Evolutionary conservation across 2,797 vertebrate species (phyloP), one percentile per base, ranked within the genome.

Genomic region (Anableps anableps): DNA sequence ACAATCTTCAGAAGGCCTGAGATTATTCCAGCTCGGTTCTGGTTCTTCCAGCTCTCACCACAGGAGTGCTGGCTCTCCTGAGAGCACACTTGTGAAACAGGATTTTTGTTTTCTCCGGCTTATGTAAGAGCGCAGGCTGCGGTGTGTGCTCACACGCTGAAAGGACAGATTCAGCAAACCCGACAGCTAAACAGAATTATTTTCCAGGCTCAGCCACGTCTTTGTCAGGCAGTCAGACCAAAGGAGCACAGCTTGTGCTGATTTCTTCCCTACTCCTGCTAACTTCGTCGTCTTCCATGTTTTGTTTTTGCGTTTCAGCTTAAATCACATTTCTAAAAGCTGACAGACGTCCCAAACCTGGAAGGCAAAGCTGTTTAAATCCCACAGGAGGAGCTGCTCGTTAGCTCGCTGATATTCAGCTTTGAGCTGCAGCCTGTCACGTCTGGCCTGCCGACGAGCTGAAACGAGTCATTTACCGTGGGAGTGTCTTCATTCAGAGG

Each of bases 91-190:
- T 83, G 74, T 62, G 51, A 81, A 80, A 72, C 80, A 75, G 83
- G 71, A 79, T 82, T 87, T 92, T 82, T 90, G 83, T 85, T 84
- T 91, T 85, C 86, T 87, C 80, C 72, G 82, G 79, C 89, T 93
- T 92, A 91, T 31, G 81, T 92, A 92, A 93, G 88, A 76, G 83
- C 58, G 2, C 86, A 88, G 79, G 88, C 90, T 91, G 90, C 85
- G 86, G 68, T 78, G 83, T 89, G 90, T 72, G 85, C 80, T 31
- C 86, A 79, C 62, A n/a, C 60, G 82, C 85, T 87, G 91, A 78
- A 81, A 86, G 83, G 84, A 86, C 4, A 88, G 84, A 83, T 85
- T 90, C 68, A 76, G 86, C 83, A 84, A 83, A 75, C 84, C 80
- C 9, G 71, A 66, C 87, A 90, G 85, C 76, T 74, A 60, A 84